Percentiles rank a stretch among this genome's conserved stretches.
Conservation (phyloP, 2,797 vertebrate species). For the Chelon labrosus region DNA sequence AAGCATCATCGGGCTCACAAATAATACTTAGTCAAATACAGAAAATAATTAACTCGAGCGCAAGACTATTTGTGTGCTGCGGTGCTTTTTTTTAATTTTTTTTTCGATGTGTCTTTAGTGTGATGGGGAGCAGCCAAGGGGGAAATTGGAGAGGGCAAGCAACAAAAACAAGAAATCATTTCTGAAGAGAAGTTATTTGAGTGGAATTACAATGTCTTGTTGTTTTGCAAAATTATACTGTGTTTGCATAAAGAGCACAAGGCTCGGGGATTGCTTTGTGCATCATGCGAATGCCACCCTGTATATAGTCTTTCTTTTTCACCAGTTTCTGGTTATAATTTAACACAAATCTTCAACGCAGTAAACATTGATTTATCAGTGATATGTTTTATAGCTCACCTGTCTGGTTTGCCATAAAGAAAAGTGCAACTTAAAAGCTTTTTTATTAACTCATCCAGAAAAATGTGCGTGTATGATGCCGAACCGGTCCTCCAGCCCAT, state of each 20-base stretch:
- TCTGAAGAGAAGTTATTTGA: slow-evolving; percentile 66
- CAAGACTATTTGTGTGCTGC: slow-evolving; percentile 59
- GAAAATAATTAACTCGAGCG: slow-evolving; percentile 72
- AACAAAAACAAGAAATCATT: slow-evolving; percentile 77
- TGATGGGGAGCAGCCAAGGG: slow-evolving; percentile 73
- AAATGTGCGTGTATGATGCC: too few relatives aligned
- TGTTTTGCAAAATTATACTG: slow-evolving; percentile 72
- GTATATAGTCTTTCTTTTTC: slow-evolving; percentile 23
- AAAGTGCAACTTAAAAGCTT: background rate
- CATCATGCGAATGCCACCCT: slow-evolving; percentile 67
- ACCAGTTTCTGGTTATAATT: slow-evolving; percentile 50
- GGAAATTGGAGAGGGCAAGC: slow-evolving; percentile 77
- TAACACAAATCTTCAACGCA: slow-evolving; percentile 32
- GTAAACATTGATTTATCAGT: slow-evolving; percentile 57
- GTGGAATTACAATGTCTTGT: slow-evolving; percentile 77
- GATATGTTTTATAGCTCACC: slow-evolving; percentile 12
- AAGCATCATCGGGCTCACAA: slow-evolving; percentile 47
- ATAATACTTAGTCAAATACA: slow-evolving; percentile 70
- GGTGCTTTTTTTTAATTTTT: slow-evolving; percentile 34
- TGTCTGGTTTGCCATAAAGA: slow-evolving; percentile 17
- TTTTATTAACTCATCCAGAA: slow-evolving; percentile 19
- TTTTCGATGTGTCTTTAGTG: slow-evolving; percentile 50
- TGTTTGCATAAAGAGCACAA: slow-evolving; percentile 73
- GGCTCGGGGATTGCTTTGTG: slow-evolving; percentile 63
- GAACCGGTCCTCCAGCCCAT: too few relatives aligned